Percentiles rank a stretch among this genome's conserved stretches.
These are phyloP conservation scores for Orchestia grillus DNA, from an alignment of 1,140 invertebrate species.

Conservation along the genomic window DNA sequence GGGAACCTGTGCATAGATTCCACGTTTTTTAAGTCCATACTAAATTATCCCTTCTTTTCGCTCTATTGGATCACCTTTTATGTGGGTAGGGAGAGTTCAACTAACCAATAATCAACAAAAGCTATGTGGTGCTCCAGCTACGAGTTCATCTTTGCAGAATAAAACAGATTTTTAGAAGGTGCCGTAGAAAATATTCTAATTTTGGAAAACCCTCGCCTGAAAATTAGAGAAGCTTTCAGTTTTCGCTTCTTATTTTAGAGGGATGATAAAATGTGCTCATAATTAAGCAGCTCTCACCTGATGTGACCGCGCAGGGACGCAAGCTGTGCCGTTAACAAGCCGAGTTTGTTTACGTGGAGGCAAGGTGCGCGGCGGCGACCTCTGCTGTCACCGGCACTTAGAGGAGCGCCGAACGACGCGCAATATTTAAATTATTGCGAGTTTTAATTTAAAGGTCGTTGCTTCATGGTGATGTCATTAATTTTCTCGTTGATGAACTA, in stretches of 20 bases:
- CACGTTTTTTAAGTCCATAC: too few relatives aligned
- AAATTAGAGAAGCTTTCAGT: neutral
- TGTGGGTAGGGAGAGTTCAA: too few relatives aligned
- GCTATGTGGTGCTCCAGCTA: neutral
- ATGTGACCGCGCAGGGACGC: neutral
- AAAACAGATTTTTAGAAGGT: neutral
- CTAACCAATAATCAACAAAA: too few relatives aligned
- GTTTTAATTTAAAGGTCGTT: too few relatives aligned
- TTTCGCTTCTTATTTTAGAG: neutral
- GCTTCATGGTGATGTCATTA: too few relatives aligned
- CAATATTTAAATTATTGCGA: too few relatives aligned
- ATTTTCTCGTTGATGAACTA: too few relatives aligned
- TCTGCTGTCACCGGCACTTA: neutral
- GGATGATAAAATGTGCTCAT: neutral
- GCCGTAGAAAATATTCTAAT: neutral
- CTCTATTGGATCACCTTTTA: too few relatives aligned
- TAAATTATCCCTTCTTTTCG: too few relatives aligned
- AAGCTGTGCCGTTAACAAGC: constrained; percentile 3
- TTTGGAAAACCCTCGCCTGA: neutral
- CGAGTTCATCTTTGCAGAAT: neutral
- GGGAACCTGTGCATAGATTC: too few relatives aligned
- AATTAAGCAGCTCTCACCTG: neutral
- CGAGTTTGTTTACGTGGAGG: neutral
- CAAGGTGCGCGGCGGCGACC: neutral
- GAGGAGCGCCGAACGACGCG: neutral